Conservation (phyloP, 2,797 vertebrate genomes). For the Eulemur coronatus region DNA sequence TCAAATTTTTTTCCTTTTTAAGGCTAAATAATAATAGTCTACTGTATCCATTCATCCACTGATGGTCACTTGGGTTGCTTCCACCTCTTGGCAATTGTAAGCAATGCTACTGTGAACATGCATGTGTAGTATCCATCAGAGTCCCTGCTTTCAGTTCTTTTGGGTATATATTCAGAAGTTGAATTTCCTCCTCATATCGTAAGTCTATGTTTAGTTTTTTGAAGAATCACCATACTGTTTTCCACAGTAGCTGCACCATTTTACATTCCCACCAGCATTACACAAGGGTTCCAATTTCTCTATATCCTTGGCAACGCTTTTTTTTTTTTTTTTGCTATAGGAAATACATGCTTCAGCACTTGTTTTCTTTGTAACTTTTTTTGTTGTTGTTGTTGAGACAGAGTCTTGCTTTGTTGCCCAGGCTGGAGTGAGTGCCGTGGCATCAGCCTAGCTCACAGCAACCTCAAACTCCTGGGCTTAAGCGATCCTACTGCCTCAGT, state of each 20-base stretch:
- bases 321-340: not conserved
- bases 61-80: not conserved
- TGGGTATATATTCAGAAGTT: not conserved
- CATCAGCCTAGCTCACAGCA: too few species aligned
- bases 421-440: too few species aligned
- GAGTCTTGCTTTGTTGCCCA: too few species aligned
- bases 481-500: too few species aligned
- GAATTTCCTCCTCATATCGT: accelerated
- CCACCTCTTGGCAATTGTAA: not conserved
- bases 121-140: accelerated
- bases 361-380: not conserved
- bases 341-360: too few species aligned
- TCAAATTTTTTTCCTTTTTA: not conserved
- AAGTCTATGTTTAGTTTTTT: not conserved
- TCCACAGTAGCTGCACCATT: accelerated
- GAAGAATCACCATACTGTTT: too few species aligned
- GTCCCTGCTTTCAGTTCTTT: not conserved
- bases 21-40: not conserved
- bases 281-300: not conserved
- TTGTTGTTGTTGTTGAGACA: too few species aligned
- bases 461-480: too few species aligned
- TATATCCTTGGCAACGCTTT: too few species aligned
- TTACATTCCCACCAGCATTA: accelerated
- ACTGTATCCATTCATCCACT: too few species aligned
- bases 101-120: accelerated